phyloP scores from a whole-genome alignment of 37 sponge, comb jelly and placozoan species.

The Tethya wilhelma region DNA sequence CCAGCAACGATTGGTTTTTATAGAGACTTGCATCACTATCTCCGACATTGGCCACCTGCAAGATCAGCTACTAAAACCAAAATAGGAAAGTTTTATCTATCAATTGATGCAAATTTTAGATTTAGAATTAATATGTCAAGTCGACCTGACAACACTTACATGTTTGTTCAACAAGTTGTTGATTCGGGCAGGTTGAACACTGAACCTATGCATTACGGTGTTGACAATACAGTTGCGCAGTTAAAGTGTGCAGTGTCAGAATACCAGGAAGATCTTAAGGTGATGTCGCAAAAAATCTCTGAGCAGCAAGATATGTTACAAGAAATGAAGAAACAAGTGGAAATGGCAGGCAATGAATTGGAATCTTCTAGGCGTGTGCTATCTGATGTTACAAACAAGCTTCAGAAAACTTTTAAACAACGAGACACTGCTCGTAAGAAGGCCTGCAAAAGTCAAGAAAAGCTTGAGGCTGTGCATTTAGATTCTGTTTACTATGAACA shows the following conservation, averaged over 20 bases:
- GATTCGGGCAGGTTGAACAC: conserved; percentile 3
- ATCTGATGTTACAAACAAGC: conserved; percentile 27
- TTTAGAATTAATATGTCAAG: conserved; percentile 8
- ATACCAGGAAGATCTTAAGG: conserved; percentile 23
- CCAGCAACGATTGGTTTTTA: conserved; percentile 22
- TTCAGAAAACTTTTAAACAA: conserved; percentile 20
- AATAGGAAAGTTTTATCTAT: conserved; percentile 34
- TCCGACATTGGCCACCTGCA: conserved; percentile 25
- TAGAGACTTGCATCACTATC: conserved; percentile 25
- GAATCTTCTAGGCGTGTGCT: conserved; percentile 14
- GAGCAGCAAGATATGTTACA: conserved; percentile 3
- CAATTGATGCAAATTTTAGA: conserved; percentile 23
- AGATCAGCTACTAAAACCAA: conserved; percentile 17
- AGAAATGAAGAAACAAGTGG: conserved; percentile 20
- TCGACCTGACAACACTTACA: conserved; percentile 23
- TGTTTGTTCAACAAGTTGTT: conserved; percentile 14
- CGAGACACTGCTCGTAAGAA: conserved; percentile 27
- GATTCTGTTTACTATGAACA: conserved; percentile 21
- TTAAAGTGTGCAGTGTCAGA: not conserved
- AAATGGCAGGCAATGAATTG: conserved; percentile 10
- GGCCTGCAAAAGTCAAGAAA: conserved; percentile 9
- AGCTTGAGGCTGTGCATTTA: conserved; percentile 18
- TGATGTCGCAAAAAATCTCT: not conserved
- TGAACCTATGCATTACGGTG: conserved; percentile 26
- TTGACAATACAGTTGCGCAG: conserved; percentile 6